Percentiles rank a stretch among this genome's conserved stretches.
Conservation (phyloP, 1,140 invertebrate genomes). For the Oppia nitens region DNA sequence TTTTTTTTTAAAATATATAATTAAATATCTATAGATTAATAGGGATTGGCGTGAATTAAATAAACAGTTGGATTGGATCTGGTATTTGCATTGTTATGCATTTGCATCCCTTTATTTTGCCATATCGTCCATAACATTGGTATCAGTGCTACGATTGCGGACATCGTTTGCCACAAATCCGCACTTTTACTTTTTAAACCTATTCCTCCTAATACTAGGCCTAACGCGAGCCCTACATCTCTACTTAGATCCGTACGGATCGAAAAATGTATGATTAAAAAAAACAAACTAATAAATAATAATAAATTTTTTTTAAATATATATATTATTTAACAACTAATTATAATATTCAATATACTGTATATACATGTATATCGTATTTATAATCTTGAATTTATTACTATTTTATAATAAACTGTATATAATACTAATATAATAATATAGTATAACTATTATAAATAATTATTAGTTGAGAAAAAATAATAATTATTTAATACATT, state of each 20-base stretch:
- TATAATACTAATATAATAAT: too few species aligned
- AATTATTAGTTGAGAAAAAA: too few species aligned
- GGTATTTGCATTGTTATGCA: conserved; percentile 39
- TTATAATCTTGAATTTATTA: too few species aligned
- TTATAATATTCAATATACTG: too few species aligned
- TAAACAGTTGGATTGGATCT: conserved; percentile 31
- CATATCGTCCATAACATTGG: conserved; percentile 42
- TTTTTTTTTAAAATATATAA: too few species aligned
- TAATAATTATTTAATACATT: too few species aligned
- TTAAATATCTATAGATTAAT: neutral
- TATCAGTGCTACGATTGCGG: conserved; percentile 42
- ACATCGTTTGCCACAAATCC: conserved; percentile 39
- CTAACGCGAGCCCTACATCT: conserved; percentile 35
- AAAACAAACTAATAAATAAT: too few species aligned
- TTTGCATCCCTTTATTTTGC: conserved; percentile 42
- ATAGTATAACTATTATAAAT: too few species aligned
- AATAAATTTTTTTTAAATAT: too few species aligned
- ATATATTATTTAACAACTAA: too few species aligned
- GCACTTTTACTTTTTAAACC: conserved; percentile 43
- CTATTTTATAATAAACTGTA: too few species aligned
- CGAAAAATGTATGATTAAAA: conserved; percentile 32
- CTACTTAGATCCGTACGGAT: conserved; percentile 42
- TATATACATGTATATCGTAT: too few species aligned
- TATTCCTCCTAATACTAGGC: conserved; percentile 41
- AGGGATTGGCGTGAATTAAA: conserved; percentile 16